phyloP scores from a whole-genome alignment of 2,797 vertebrate species.

The Ctenopoma kingsleyae region DNA sequence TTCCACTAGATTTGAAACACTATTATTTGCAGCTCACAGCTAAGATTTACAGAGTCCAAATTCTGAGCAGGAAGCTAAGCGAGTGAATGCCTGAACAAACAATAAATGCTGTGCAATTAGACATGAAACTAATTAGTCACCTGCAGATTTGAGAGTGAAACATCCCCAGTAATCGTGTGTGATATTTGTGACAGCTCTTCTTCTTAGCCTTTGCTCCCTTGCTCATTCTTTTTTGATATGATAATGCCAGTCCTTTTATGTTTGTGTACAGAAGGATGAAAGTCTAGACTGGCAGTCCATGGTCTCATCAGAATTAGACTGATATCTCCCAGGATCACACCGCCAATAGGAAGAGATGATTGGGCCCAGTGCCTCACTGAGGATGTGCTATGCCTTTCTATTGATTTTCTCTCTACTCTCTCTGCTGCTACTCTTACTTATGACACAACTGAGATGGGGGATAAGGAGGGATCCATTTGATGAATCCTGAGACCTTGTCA shows the following conservation, averaged over 20 bases:
- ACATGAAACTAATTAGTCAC: conserved; percentile 68
- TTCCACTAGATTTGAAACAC: conserved; percentile 50
- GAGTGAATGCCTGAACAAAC: conserved; percentile 58
- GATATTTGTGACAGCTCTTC: conserved; percentile 47
- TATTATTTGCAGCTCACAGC: conserved; percentile 44
- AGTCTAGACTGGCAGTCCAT: conserved; percentile 69
- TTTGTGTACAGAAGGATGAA: conserved; percentile 77
- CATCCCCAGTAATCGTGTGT: conserved; percentile 38
- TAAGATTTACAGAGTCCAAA: conserved; percentile 51
- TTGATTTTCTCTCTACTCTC: conserved; percentile 81
- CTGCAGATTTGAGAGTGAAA: conserved; percentile 57
- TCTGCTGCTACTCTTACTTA: conserved; percentile 78
- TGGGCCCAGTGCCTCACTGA: conserved; percentile 64
- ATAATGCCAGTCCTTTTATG: conserved; percentile 75
- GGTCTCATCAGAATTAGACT: conserved; percentile 77
- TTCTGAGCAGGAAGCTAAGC: conserved; percentile 37
- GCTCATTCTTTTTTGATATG: conserved; percentile 64
- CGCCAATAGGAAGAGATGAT: conserved; percentile 75
- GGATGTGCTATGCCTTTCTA: conserved; percentile 74
- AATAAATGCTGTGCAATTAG: conserved; percentile 64
- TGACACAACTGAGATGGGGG: conserved; percentile 75
- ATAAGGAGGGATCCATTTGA: conserved; percentile 77
- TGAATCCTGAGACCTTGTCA: conserved; percentile 79
- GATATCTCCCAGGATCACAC: conserved; percentile 77
- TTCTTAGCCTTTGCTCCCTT: conserved; percentile 37